These are phyloP conservation scores for Miniopterus natalensis DNA, from an alignment of 2,113 vertebrate genomes.

Conservation along the genomic window DNA sequence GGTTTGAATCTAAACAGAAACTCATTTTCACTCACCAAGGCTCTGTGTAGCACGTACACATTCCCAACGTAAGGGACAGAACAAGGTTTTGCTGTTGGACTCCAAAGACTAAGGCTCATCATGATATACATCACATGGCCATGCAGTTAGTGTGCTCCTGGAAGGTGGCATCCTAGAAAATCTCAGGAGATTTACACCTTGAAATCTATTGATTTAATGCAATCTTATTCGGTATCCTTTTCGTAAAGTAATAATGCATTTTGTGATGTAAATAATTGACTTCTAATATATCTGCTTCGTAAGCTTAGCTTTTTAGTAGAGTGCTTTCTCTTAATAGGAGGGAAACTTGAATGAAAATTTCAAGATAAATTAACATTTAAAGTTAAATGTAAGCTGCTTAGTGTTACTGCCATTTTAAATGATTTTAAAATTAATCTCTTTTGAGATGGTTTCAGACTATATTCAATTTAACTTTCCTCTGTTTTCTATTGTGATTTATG, in stretches of 20 bases:
- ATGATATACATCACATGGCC: neutral
- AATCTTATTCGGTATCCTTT: constrained; percentile 45
- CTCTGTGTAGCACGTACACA: neutral
- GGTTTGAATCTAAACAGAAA: neutral
- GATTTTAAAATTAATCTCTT: constrained; percentile 40
- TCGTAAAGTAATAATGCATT: neutral
- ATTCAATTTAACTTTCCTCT: constrained; percentile 25
- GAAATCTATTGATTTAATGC: constrained; percentile 29
- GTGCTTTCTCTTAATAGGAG: constrained; percentile 3
- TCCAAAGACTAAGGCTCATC: neutral
- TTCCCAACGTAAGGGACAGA: neutral
- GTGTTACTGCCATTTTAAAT: neutral
- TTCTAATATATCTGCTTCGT: neutral
- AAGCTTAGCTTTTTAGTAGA: constrained; percentile 21
- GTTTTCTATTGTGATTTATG: constrained; percentile 53
- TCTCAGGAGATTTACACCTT: neutral
- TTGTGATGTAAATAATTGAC: constrained; percentile 22
- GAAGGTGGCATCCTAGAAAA: neutral
- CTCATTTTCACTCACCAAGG: neutral
- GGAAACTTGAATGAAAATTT: constrained; percentile 44
- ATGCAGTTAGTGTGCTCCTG: neutral
- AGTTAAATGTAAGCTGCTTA: neutral
- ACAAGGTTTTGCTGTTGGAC: neutral
- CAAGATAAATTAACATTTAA: constrained; percentile 52
- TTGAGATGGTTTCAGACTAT: constrained; percentile 27